Evolutionary conservation across 2,888 invertebrate genomes (phyloP).

Genomic region (Zaprionus lineosus): DNA sequence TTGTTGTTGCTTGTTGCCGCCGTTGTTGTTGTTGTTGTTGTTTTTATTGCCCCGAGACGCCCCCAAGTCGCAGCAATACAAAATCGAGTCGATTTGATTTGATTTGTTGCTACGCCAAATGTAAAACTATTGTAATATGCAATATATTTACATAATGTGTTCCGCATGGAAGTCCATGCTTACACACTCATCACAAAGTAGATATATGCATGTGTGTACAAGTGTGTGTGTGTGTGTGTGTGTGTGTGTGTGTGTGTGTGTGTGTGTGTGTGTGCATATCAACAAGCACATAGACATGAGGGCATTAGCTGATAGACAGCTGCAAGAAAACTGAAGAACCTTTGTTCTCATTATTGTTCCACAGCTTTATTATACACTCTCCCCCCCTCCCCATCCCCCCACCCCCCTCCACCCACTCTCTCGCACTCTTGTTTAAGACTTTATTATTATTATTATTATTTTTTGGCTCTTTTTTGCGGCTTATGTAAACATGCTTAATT

Average conservation of each 20-base stretch:
- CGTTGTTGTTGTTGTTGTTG: conserved; percentile 22
- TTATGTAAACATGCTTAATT: too few species aligned
- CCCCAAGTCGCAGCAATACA: conserved; percentile 8
- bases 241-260: too few species aligned
- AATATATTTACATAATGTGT: background rate
- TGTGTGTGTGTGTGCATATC: too few species aligned
- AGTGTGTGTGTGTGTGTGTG: too few species aligned
- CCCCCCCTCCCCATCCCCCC: background rate
- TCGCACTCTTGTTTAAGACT: conserved; percentile 4
- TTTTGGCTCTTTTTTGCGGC: too few species aligned
- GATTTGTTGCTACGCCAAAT: conserved; percentile 1
- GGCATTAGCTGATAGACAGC: conserved; percentile 24
- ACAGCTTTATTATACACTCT: conserved; percentile 11
- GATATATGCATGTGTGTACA: background rate
- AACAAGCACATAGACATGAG: too few species aligned
- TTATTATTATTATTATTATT: conserved; percentile 22
- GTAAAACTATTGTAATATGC: conserved; percentile 5
- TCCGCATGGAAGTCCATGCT: too few species aligned
- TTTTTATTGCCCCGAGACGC: conserved; percentile 37
- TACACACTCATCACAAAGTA: too few species aligned
- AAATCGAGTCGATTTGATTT: conserved; percentile 19
- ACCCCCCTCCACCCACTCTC: background rate
- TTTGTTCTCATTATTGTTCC: conserved; percentile 25
- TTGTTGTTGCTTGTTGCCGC: too few species aligned
- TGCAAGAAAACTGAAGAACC: background rate